These are phyloP conservation scores for Crossaster papposus DNA, from an alignment of 53 echinoderm and acorn worm genomes.

Conservation along the genomic window DNA sequence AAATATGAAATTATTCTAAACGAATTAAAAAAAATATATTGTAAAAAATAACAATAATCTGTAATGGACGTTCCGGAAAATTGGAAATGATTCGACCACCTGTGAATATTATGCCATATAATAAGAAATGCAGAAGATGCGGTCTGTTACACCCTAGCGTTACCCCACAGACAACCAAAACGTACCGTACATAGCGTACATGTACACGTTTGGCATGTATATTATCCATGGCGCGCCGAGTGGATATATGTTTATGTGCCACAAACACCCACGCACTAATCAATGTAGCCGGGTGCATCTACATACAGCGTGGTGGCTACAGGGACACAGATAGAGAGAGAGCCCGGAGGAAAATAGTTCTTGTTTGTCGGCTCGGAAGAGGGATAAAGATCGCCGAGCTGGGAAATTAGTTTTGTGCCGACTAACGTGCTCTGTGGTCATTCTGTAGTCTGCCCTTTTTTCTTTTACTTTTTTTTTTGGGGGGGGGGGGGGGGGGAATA, in stretches of 20 bases:
- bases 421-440: not conserved
- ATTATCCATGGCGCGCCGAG: not conserved
- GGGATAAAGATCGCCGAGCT: not conserved
- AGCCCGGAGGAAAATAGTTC: not conserved
- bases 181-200: not conserved
- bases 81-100: not conserved
- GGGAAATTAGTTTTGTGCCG: not conserved
- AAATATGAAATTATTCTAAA: no score
- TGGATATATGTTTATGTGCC: conserved; percentile 23
- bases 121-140: not conserved
- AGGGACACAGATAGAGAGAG: not conserved
- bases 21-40: no score
- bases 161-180: not conserved
- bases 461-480: no score
- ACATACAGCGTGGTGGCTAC: not conserved
- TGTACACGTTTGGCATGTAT: not conserved
- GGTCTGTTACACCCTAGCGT: not conserved
- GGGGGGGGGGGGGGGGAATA: no score
- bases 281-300: conserved; percentile 37
- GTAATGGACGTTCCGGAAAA: not conserved
- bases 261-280: conserved; percentile 54
- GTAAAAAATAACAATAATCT: no score
- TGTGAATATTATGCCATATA: conserved; percentile 8
- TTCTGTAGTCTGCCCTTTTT: not conserved
- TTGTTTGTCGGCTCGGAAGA: conserved; percentile 11